phyloP scores from a whole-genome alignment of 2,113 vertebrate species.

The Formicarius rufipectus region DNA sequence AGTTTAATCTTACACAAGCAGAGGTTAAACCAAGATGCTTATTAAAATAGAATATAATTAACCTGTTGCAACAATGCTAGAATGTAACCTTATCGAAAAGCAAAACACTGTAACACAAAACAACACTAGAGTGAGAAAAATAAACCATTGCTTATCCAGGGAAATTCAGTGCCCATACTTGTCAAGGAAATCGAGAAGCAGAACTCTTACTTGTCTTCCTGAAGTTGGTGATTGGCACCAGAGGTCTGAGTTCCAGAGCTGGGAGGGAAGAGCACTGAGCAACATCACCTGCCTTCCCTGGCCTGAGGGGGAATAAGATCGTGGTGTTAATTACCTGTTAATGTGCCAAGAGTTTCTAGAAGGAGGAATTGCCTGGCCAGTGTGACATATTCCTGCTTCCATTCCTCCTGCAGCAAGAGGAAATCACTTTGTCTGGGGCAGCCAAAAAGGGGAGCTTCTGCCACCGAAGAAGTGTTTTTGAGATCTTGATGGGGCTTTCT shows the following conservation, averaged over 20 bases:
- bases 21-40: conserved; percentile 42
- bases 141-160: not conserved
- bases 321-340: not conserved
- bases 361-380: not conserved
- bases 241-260: not conserved
- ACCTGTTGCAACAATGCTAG: not conserved
- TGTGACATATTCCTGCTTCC: not conserved
- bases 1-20: conserved; percentile 22
- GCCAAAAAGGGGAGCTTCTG: not conserved
- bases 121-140: not conserved
- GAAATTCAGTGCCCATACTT: not conserved
- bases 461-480: accelerated
- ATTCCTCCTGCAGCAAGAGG: not conserved
- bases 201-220: not conserved
- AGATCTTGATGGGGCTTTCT: accelerated
- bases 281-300: not conserved
- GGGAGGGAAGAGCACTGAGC: not conserved
- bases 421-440: not conserved
- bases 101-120: not conserved
- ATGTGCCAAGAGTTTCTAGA: not conserved
- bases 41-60: conserved; percentile 39
- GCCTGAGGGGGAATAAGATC: not conserved
- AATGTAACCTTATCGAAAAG: not conserved
- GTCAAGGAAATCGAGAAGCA: not conserved
- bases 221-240: not conserved